These are phyloP conservation scores for Castor canadensis DNA, from an alignment of 2,113 vertebrate species.

Conservation along the genomic window DNA sequence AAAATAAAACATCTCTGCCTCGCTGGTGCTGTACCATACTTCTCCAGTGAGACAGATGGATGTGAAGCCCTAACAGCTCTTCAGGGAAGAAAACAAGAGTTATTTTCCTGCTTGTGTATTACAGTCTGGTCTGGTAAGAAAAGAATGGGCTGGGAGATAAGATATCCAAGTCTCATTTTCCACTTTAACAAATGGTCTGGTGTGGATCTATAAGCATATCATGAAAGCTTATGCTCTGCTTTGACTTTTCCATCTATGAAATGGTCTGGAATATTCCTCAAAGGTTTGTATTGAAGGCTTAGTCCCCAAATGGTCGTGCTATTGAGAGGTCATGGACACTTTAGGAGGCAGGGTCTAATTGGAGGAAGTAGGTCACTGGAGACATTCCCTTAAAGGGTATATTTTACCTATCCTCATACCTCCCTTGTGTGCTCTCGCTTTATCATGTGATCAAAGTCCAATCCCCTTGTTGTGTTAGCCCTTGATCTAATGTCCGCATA, in stretches of 20 bases:
- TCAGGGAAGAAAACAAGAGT: background rate
- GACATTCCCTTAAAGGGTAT: background rate
- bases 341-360: background rate
- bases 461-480: too few relatives aligned
- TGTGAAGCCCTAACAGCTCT: background rate
- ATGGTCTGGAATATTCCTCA: background rate
- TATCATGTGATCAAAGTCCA: too few relatives aligned
- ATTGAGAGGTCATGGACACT: background rate
- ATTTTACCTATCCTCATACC: too few relatives aligned
- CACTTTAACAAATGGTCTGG: background rate
- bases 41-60: background rate
- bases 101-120: background rate
- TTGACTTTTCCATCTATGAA: conserved; percentile 31
- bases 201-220: background rate
- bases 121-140: background rate
- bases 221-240: background rate
- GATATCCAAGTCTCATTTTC: background rate
- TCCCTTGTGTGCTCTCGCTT: too few relatives aligned
- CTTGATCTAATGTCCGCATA: too few relatives aligned
- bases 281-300: background rate
- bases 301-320: background rate
- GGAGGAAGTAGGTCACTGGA: too few relatives aligned
- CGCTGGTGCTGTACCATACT: background rate
- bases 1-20: background rate
- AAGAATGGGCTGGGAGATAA: background rate